Evolutionary conservation across 1,140 invertebrate species (phyloP), one percentile per base, ranked within the genome.

Genomic region (Helicoverpa armigera): DNA sequence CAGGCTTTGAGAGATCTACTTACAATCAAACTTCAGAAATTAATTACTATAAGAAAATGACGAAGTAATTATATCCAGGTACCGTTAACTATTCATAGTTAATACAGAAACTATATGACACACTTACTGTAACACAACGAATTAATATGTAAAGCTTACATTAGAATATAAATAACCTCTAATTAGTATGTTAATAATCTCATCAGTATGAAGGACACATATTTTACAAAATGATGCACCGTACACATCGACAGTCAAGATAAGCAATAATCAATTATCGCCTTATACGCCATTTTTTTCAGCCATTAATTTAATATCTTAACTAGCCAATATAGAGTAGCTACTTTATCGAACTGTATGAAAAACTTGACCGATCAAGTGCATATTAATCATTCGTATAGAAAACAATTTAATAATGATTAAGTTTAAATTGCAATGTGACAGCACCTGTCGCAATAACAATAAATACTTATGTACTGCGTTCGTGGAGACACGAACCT

Each of bases 301-400:
- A 63, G 50, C 50, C 48, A 78, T 80, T 78, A 81, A 83, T 74
- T 78, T 81, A 83, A 75, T 79, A 74, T 81, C 69, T 81, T 81
- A 74, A 78, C 65, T 74, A 78, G 18, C 69, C 14, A 72, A 53
- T 53, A 31, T 10, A 50, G 10, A 48, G 12, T 18, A n/a, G 23
- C 29, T 67, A 12, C 35, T 67, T 69, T 23, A 23, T 50, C 18
- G 65, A 51, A 69, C 13, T 61, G 58, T 29, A 31, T 31, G 23
- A 43, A 65, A 69, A 69, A 69, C 65, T 16, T 13, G 16, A 5
- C 43, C n/a, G 14, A 67, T 67, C 58, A 31, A 16, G 35, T 31
- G 61, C 29, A 48, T 67, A 70, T 70, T 53, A 53, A 70, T 70
- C 67, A 70, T 23, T 14, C 53, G 67, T 67, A 43, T 48, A 48